Conservation (phyloP, 2,797 vertebrate genomes). For the Molossus molossus region DNA sequence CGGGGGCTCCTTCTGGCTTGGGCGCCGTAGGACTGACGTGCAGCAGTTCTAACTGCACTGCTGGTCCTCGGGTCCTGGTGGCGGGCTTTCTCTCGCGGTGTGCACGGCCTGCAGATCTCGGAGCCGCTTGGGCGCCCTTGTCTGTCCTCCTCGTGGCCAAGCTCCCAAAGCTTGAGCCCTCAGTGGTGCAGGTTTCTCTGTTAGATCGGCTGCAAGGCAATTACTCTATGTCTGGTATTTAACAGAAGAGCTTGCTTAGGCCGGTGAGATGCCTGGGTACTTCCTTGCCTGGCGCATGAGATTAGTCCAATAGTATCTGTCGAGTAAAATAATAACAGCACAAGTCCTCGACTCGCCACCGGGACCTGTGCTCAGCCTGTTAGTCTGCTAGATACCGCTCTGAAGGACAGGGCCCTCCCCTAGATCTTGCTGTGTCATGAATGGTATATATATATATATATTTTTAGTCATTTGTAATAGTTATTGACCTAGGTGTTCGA, state of each 20-base stretch:
- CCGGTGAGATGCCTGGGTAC: not conserved
- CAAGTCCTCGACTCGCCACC: not conserved
- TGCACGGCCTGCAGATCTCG: not conserved
- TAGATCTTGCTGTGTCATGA: not conserved
- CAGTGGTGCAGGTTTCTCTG: not conserved
- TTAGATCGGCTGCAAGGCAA: not conserved
- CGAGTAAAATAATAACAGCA: not conserved
- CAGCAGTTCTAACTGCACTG: not conserved
- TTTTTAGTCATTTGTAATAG: not conserved
- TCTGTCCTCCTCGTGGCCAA: not conserved
- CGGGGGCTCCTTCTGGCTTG: not conserved
- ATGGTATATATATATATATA: no score
- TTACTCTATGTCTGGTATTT: not conserved
- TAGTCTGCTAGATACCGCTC: not conserved
- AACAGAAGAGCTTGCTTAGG: not conserved
- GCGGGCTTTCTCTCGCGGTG: not conserved
- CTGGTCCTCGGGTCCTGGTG: not conserved
- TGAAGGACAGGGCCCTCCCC: not conserved
- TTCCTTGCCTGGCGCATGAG: not conserved
- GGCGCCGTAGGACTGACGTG: not conserved
- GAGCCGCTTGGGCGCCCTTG: not conserved
- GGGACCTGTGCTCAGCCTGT: not conserved
- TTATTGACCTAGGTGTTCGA: not conserved
- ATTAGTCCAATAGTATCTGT: not conserved
- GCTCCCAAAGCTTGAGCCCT: not conserved